These are phyloP conservation scores for Etia nguti DNA, from an alignment of 2,113 vertebrate species.

Conservation along the genomic window DNA sequence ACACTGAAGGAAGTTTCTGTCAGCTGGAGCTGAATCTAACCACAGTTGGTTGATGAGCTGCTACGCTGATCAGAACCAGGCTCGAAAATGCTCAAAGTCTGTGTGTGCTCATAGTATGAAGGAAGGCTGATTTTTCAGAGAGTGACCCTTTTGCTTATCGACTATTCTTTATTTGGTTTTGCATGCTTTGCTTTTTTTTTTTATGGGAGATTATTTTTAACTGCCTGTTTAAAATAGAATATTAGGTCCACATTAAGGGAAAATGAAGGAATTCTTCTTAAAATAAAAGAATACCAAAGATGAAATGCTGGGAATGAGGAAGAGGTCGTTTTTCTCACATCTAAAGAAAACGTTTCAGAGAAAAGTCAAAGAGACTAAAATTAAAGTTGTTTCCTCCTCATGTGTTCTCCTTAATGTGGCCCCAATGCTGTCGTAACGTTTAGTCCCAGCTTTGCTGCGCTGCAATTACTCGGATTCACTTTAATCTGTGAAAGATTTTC, in stretches of 20 bases:
- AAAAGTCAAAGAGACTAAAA: not conserved
- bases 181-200: not conserved
- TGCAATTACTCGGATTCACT: not conserved
- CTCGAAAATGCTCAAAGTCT: not conserved
- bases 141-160: not conserved
- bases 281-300: not conserved
- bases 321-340: not conserved
- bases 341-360: not conserved
- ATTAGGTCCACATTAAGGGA: not conserved
- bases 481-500: not conserved
- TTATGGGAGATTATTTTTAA: not conserved
- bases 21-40: not conserved
- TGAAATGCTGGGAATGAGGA: not conserved
- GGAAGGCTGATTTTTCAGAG: not conserved
- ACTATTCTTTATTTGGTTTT: not conserved
- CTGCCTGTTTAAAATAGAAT: not conserved
- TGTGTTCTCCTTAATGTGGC: not conserved
- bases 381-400: not conserved
- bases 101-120: not conserved
- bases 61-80: not conserved
- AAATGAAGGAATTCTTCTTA: not conserved
- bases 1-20: not conserved
- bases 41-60: not conserved
- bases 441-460: not conserved
- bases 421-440: not conserved